A percentile compares a stretch with the other conserved stretches of the same genome.
Evolutionary conservation across 2,888 invertebrate genomes (phyloP).

Genomic region (Disparrhopalites patrizii): DNA sequence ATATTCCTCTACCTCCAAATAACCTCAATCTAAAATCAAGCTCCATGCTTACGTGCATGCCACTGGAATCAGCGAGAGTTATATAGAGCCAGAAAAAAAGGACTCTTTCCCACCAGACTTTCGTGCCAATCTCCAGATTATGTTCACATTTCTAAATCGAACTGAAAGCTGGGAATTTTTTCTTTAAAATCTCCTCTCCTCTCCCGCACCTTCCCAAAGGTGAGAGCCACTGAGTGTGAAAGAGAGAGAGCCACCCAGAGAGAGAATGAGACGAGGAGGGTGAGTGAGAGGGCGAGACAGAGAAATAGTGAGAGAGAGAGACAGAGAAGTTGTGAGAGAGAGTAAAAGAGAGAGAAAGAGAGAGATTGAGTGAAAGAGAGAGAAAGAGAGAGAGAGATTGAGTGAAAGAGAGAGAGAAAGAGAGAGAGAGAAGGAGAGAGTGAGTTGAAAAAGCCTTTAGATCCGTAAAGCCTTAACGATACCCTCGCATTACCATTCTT

Average conservation of each 20-base stretch:
- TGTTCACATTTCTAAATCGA: neutral
- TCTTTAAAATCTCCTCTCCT: neutral
- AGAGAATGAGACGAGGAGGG: neutral
- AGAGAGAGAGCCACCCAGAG: too few species aligned
- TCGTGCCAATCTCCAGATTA: slow-evolving; percentile 16
- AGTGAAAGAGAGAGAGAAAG: too few species aligned
- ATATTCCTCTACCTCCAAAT: slow-evolving; percentile 12
- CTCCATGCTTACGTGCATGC: too few species aligned
- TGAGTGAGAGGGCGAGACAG: neutral
- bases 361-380: too few species aligned
- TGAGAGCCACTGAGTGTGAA: neutral
- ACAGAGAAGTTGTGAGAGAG: neutral
- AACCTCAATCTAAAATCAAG: slow-evolving; percentile 23
- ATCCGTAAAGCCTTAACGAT: slow-evolving; percentile 3
- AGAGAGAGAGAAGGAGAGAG: neutral
- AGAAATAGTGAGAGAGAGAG: neutral
- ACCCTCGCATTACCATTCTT: neutral
- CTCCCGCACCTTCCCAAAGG: neutral
- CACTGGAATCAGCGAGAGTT: too few species aligned
- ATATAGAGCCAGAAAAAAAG: neutral
- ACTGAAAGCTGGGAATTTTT: neutral
- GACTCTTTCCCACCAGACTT: neutral
- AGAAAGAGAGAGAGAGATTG: too few species aligned
- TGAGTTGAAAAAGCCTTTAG: neutral
- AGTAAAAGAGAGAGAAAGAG: too few species aligned